These are phyloP conservation scores for Scylla paramamosain DNA, from an alignment of 1,140 invertebrate genomes.

Conservation along the genomic window DNA sequence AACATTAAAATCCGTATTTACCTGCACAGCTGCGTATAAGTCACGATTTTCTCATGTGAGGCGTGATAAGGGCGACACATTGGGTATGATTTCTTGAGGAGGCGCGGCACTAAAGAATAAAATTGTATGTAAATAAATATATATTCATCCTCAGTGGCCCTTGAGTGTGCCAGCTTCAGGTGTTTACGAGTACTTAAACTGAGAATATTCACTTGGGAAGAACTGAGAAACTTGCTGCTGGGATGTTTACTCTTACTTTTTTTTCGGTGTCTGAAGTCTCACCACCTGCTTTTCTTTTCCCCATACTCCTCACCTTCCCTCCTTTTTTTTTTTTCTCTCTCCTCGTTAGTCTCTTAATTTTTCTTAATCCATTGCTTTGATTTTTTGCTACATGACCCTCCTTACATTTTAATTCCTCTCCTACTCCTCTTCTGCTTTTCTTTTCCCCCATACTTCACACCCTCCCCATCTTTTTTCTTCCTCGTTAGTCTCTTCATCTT, in stretches of 20 bases:
- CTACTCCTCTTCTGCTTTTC: not conserved
- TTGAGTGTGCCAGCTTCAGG: conserved; percentile 17
- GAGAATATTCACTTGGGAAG: not conserved
- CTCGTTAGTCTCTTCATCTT: not conserved
- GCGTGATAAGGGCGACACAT: not conserved
- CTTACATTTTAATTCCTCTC: no score
- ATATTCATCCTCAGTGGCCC: not conserved
- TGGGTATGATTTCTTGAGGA: not conserved
- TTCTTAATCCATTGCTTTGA: not conserved
- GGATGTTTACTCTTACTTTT: conserved; percentile 1
- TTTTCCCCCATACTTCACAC: no score
- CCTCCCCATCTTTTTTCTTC: not conserved
- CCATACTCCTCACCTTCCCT: not conserved
- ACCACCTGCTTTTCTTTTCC: not conserved
- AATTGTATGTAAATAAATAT: conserved; percentile 16
- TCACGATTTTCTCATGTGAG: not conserved
- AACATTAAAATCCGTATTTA: not conserved
- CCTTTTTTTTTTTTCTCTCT: not conserved
- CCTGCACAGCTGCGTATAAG: not conserved
- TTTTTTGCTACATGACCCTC: no score
- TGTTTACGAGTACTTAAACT: conserved; percentile 23
- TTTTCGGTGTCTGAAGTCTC: not conserved
- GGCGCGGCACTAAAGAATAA: not conserved
- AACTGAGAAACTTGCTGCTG: not conserved
- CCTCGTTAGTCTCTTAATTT: not conserved